Conservation (phyloP, 2,797 vertebrate species). For the Hydrophis major region DNA sequence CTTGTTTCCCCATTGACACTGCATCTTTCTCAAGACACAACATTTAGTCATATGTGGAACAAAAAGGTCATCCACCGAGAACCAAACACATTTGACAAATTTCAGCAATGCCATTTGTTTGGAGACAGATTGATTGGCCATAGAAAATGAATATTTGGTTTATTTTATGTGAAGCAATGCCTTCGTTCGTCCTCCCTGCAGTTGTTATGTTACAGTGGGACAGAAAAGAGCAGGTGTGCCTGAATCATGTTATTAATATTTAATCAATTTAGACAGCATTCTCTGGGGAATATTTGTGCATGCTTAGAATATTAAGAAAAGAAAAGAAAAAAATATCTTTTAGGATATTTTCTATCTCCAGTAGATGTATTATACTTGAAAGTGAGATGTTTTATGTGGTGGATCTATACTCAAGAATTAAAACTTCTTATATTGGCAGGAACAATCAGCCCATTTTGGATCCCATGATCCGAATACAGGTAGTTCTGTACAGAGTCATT, state of each 20-base stretch:
- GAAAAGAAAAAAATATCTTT: neutral
- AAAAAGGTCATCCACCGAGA: neutral
- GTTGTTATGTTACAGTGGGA: neutral
- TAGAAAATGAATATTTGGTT: neutral
- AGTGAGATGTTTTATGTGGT: neutral
- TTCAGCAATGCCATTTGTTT: neutral
- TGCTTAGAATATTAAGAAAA: neutral
- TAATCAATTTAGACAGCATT: rapidly evolving
- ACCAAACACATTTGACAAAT: neutral
- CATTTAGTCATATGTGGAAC: neutral
- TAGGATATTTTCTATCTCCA: neutral
- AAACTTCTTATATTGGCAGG: neutral
- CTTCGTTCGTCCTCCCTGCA: neutral
- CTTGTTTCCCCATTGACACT: neutral
- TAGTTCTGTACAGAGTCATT: neutral
- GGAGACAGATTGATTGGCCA: neutral
- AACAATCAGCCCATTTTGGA: neutral
- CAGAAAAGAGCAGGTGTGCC: neutral
- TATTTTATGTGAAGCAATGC: neutral
- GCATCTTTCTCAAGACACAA: neutral
- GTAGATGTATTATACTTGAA: neutral
- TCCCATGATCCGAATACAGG: neutral
- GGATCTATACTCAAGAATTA: neutral
- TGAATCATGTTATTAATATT: neutral
- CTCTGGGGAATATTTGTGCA: neutral